phyloP scores from a whole-genome alignment of 1,140 invertebrate species.

The Phortica variegata region DNA sequence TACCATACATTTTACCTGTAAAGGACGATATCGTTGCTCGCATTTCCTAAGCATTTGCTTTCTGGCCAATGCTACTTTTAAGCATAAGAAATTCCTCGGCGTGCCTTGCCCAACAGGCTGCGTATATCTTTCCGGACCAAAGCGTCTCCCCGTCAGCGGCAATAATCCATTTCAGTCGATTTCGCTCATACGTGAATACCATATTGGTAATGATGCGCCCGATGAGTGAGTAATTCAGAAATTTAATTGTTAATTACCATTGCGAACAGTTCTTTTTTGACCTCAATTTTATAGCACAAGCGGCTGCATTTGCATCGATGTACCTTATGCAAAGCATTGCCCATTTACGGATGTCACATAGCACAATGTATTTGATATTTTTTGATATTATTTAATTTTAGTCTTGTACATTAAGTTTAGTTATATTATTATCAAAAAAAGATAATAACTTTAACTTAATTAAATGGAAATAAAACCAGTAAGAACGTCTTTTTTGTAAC shows the following conservation, averaged over 20 bases:
- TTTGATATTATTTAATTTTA: neutral
- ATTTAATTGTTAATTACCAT: neutral
- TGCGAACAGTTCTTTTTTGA: neutral
- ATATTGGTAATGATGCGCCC: conserved; percentile 65
- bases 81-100: conserved; percentile 60
- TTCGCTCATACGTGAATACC: conserved; percentile 50
- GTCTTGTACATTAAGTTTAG: neutral
- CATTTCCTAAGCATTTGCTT: conserved; percentile 71
- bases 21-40: conserved; percentile 65
- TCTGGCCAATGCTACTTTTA: conserved; percentile 63
- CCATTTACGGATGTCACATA: conserved; percentile 58
- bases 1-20: conserved; percentile 5
- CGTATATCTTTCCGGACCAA: conserved; percentile 57
- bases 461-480: too few relatives aligned
- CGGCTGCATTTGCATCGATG: conserved; percentile 65
- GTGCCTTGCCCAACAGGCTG: conserved; percentile 64
- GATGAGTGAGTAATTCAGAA: conserved; percentile 58
- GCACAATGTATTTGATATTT: neutral
- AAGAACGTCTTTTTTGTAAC: too few relatives aligned
- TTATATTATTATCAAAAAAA: too few relatives aligned
- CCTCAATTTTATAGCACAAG: conserved; percentile 54
- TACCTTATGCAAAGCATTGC: conserved; percentile 63
- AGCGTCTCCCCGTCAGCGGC: conserved; percentile 34
- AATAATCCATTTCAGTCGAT: conserved; percentile 57
- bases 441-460: too few relatives aligned